Evolutionary conservation across 30 jellyfish, hydroid and myxozoan species (phyloP), one percentile per base, ranked within the genome.

Genomic region (Nemopilema nomurai): DNA sequence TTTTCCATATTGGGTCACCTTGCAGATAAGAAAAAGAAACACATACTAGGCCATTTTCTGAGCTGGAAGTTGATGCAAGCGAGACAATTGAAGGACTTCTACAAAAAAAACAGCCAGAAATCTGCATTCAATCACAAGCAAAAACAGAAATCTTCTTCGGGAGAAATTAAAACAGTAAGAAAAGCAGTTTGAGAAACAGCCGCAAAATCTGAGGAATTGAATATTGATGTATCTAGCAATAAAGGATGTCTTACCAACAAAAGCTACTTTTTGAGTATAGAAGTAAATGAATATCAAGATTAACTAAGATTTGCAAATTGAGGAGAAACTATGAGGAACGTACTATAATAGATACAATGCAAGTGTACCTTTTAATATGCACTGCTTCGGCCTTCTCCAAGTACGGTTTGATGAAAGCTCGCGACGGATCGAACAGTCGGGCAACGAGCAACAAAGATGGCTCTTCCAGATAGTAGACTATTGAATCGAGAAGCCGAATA

Each of bases 351-450:
- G 57, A 13, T 6, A 41, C 6, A 3, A 13, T 41, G 57, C 57
- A 41, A 13, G 6, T 41, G 25, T 49, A 82, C 84, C 85, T 49
- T 51, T 69, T 70, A 31, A 49, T 28, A 28, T 24, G 27, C 20
- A 28, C 67, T 4, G 79, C 64, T 70, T 82, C 92, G 18, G 90
- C 89, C n/a, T 73, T 85, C 41, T 86, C 96, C 63, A 91, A 31
- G 74, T 71, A 70, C 4, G 97, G 97, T 53, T 77, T 87, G 52
- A 91, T 78, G 79, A 91, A 86, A 62, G 93, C 81, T 53, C 97
- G 66, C 23, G 97, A 91, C 50, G 97, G 97, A 52, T 91, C 97
- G 74, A 91, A 91, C 52, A 91, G 49, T 76, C 97, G 80, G 26
- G 96, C 96, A 23, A 86, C 52, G 7, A 64, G 87, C 64, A 91